A percentile compares a stretch with the other conserved stretches of the same genome.
These are phyloP conservation scores for Enteromius viviparus DNA, from an alignment of 2,797 vertebrate genomes.

Conservation along the genomic window DNA sequence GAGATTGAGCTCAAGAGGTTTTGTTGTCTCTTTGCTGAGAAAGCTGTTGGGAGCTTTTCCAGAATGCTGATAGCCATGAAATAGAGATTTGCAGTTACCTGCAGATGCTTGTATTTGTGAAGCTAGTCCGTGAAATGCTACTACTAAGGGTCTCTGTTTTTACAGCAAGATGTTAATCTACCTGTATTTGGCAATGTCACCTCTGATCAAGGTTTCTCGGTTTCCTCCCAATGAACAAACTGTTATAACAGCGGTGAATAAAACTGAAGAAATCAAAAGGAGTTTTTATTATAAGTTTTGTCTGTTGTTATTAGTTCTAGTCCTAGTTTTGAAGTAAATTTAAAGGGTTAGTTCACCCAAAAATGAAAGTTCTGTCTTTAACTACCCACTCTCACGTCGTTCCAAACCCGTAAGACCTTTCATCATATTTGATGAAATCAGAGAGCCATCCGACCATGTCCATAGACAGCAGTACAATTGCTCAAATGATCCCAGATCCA, in stretches of 20 bases:
- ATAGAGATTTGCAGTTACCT: constrained; percentile 26
- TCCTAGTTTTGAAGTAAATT: no score
- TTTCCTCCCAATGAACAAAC: background rate
- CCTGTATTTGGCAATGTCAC: background rate
- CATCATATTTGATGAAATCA: no score
- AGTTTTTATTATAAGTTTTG: background rate
- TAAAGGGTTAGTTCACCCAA: no score
- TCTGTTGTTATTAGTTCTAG: background rate
- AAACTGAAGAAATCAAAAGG: background rate
- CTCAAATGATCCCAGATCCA: no score
- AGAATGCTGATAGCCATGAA: constrained; percentile 43
- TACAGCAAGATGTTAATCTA: constrained; percentile 11
- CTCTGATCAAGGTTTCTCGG: background rate
- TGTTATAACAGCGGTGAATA: background rate
- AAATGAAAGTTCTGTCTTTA: no score
- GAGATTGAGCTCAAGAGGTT: constrained; percentile 17
- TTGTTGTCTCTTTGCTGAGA: constrained; percentile 33
- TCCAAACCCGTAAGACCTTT: no score
- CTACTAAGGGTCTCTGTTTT: background rate
- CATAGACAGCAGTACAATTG: no score
- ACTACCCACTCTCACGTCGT: no score
- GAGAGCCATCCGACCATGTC: no score
- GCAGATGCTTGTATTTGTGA: constrained; percentile 32
- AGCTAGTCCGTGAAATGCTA: constrained; percentile 11
- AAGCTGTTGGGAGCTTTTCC: constrained; percentile 29